Evolutionary conservation across 1,140 invertebrate genomes (phyloP).

Genomic region (Harpegnathos saltator): DNA sequence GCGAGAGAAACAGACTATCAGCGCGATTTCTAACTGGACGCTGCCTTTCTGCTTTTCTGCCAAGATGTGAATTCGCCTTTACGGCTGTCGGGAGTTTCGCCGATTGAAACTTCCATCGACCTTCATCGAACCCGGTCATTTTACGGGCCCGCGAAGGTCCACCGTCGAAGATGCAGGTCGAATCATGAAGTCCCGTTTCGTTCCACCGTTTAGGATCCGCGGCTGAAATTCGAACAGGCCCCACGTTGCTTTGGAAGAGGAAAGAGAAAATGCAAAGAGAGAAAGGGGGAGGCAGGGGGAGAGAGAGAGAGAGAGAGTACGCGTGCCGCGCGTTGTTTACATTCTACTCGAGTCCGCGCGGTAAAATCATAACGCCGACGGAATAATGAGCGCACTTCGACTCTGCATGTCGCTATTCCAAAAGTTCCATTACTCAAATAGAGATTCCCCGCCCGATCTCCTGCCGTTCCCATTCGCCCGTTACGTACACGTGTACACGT

Average conservation of each 20-base stretch:
- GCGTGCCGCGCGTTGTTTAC: no score
- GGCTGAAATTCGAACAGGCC: constrained; percentile 31
- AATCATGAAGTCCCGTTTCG: constrained; percentile 18
- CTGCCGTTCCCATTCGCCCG: constrained; percentile 27
- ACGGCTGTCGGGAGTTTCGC: no score
- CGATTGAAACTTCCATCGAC: neutral
- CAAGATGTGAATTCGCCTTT: no score
- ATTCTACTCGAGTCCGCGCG: no score
- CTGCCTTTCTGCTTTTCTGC: no score
- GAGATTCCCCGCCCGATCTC: constrained; percentile 53
- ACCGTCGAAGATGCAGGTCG: constrained; percentile 2
- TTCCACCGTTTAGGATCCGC: constrained; percentile 2
- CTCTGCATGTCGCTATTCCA: neutral
- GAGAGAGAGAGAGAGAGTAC: no score
- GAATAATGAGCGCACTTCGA: no score
- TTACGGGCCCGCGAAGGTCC: neutral
- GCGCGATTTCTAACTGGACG: no score
- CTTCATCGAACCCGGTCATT: neutral
- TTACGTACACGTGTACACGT: constrained; percentile 21
- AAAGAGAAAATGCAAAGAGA: no score
- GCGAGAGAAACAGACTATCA: no score
- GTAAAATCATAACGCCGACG: neutral
- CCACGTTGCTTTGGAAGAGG: neutral
- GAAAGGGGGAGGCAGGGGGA: no score
- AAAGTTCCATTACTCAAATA: constrained; percentile 12